phyloP scores from a whole-genome alignment of 2,113 vertebrate genomes.

The Salminus brasiliensis region DNA sequence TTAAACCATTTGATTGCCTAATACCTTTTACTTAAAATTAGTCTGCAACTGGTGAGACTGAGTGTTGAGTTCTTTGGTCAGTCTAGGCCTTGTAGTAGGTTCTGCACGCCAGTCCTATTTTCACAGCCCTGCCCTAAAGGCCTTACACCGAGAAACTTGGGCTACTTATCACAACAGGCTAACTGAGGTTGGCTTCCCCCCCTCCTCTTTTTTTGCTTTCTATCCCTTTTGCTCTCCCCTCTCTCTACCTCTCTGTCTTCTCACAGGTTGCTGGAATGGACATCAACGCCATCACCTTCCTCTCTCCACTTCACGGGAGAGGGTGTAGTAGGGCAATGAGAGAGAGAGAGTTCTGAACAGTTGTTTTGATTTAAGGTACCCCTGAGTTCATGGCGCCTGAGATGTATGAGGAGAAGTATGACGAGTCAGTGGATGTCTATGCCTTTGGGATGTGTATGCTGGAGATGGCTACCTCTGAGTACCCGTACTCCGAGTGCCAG shows the following conservation, averaged over 20 bases:
- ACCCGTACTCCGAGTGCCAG: conserved; percentile 99
- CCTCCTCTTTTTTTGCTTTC: conserved; percentile 74
- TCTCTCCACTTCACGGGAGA: conserved; percentile 74
- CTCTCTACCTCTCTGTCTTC: conserved; percentile 69
- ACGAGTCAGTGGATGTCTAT: conserved; percentile 99
- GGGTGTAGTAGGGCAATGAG: conserved; percentile 83
- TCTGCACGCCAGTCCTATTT: conserved; percentile 68
- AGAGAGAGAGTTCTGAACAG: conserved; percentile 92
- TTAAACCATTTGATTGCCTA: conserved; percentile 15
- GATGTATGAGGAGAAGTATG: conserved; percentile 99
- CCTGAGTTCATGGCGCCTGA: conserved; percentile 99
- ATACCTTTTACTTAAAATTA: neutral
- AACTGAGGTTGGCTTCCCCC: conserved; percentile 85
- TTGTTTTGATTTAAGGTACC: conserved; percentile 99
- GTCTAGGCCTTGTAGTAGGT: conserved; percentile 67
- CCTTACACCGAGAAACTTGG: conserved; percentile 88
- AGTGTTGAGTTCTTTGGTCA: conserved; percentile 50
- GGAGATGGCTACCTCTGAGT: conserved; percentile 99
- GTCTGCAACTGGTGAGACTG: neutral
- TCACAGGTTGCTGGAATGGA: conserved; percentile 72
- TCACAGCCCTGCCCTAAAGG: conserved; percentile 72
- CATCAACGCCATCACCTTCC: conserved; percentile 73
- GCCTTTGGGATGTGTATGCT: conserved; percentile 99
- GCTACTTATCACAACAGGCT: conserved; percentile 79
- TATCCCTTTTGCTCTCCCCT: conserved; percentile 70